Percentiles rank a stretch among this genome's conserved stretches.
Conservation (phyloP, 2,888 invertebrate genomes). For the Cheilosia vernalis region DNA sequence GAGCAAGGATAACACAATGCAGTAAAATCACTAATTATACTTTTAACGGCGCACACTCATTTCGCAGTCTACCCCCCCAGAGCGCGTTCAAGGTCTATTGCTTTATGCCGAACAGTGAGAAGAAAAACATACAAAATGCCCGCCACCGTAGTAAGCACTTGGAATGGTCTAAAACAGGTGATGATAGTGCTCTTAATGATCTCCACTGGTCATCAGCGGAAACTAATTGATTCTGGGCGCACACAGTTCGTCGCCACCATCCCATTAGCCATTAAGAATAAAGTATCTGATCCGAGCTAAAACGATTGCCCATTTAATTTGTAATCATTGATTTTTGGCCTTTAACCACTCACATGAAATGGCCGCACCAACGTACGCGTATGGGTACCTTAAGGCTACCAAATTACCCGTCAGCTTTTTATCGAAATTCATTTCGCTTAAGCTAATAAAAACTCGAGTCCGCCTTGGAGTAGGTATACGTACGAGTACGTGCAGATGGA, state of each 20-base stretch:
- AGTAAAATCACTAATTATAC: constrained; percentile 19
- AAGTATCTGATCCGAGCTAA: constrained; percentile 39
- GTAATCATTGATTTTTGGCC: constrained; percentile 20
- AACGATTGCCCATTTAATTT: constrained; percentile 55
- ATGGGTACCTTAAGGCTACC: constrained; percentile 17
- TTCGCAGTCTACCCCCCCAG: not conserved
- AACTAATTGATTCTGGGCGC: constrained; percentile 45
- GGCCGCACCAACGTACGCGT: not conserved
- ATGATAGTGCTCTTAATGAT: constrained; percentile 43
- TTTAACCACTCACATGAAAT: constrained; percentile 9
- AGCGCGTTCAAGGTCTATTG: not conserved
- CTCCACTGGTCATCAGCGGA: constrained; percentile 12
- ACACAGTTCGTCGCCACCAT: constrained; percentile 26
- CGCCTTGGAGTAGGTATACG: not conserved
- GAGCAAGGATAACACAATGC: constrained; percentile 12
- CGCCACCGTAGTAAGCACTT: constrained; percentile 8
- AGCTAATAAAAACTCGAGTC: not conserved
- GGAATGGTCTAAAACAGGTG: constrained; percentile 23
- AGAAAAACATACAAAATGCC: not conserved
- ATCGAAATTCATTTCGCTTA: constrained; percentile 32
- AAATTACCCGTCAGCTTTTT: constrained; percentile 24
- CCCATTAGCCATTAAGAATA: constrained; percentile 49
- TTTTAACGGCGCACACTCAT: constrained; percentile 7
- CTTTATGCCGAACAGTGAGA: not conserved
- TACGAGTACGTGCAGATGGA: constrained; percentile 12